These are phyloP conservation scores for Gallinago undulata DNA, from an alignment of 2,113 vertebrate genomes.

Conservation along the genomic window DNA sequence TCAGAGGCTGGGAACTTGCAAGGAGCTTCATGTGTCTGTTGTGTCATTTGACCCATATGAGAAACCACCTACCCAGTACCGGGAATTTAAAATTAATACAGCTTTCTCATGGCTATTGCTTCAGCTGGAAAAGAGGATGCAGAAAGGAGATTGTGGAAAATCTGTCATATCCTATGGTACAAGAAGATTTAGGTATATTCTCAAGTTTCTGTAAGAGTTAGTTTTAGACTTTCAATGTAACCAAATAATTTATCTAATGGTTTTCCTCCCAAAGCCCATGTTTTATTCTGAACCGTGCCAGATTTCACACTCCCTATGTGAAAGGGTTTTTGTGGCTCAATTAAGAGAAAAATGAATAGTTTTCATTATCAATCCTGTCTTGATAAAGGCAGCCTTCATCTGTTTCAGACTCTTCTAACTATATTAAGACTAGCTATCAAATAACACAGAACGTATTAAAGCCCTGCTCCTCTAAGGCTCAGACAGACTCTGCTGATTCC, in stretches of 20 bases:
- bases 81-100: neutral
- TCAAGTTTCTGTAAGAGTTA: neutral
- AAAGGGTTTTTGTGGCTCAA: neutral
- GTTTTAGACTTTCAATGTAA: neutral
- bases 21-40: accelerated
- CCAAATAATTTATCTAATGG: neutral
- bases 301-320: neutral
- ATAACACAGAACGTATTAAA: neutral
- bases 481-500: neutral
- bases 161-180: neutral
- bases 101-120: neutral
- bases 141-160: neutral
- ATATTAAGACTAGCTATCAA: constrained; percentile 58
- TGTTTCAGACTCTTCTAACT: constrained; percentile 19
- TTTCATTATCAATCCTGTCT: neutral
- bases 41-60: neutral
- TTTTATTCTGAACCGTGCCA: neutral
- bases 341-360: neutral
- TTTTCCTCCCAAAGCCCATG: neutral
- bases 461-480: neutral
- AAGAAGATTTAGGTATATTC: neutral
- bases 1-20: neutral
- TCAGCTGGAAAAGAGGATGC: neutral
- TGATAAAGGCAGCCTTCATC: neutral
- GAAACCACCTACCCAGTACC: neutral